Evolutionary conservation across 2,113 vertebrate species (phyloP).

Genomic region (Leptodactylus fuscus): DNA sequence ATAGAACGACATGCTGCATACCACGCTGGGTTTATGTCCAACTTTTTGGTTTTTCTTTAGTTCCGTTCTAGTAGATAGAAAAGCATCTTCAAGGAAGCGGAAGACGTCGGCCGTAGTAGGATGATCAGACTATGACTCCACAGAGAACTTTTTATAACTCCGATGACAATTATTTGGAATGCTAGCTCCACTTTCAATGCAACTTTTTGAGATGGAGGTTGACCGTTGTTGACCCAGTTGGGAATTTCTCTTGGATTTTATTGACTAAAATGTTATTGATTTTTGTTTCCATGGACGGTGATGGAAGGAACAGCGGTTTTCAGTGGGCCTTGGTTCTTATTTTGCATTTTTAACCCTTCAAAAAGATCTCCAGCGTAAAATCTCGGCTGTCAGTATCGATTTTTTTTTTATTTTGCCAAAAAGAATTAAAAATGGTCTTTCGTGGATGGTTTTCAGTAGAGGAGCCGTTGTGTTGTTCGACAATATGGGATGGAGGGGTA

Average conservation of each 20-base stretch:
- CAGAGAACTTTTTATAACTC: conserved; percentile 13
- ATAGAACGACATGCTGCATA: conserved; percentile 23
- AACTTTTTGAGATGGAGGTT: not conserved
- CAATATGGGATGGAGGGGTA: not conserved
- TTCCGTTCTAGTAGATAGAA: conserved; percentile 40
- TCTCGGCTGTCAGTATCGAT: not conserved
- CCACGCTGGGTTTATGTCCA: not conserved
- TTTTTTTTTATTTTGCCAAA: conserved; percentile 27
- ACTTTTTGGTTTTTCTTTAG: not conserved
- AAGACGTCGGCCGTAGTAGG: not conserved
- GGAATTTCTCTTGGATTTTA: not conserved
- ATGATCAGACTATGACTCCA: not conserved
- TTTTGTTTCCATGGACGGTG: not conserved
- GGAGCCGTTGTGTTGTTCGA: not conserved
- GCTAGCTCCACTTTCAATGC: conserved; percentile 22
- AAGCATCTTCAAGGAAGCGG: conserved; percentile 7
- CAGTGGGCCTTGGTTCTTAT: not conserved
- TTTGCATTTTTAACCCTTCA: conserved; percentile 10
- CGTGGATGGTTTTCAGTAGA: not conserved
- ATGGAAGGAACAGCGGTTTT: not conserved
- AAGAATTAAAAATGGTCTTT: conserved; percentile 14
- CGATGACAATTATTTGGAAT: conserved; percentile 11
- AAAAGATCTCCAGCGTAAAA: not conserved
- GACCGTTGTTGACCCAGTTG: not conserved
- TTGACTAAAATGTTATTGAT: not conserved